Conservation (phyloP, 2,113 vertebrate species). For the Platysternon megacephalum region DNA sequence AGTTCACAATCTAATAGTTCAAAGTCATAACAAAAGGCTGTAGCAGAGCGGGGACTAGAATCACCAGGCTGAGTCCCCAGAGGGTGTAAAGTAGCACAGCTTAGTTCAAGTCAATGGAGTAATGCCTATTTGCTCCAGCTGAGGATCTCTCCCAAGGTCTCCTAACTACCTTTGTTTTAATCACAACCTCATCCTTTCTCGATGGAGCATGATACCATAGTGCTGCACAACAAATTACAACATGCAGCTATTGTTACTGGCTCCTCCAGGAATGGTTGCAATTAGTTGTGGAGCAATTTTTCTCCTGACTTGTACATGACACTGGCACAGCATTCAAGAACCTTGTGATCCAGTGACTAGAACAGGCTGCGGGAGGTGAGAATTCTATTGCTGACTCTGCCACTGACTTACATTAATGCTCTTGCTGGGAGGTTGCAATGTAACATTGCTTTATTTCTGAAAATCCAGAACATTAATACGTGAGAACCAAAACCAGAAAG, state of each 20-base stretch:
- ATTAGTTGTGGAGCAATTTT: neutral
- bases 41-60: slow-evolving; percentile 15
- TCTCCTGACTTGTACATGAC: neutral
- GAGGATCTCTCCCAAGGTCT: slow-evolving; percentile 31
- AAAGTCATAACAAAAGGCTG: slow-evolving; percentile 55
- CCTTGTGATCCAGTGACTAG: too few species aligned
- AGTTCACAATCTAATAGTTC: slow-evolving; percentile 40
- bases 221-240: slow-evolving; percentile 1
- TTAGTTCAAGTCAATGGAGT: slow-evolving; percentile 48
- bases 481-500: neutral
- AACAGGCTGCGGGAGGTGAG: neutral
- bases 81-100: slow-evolving; percentile 53
- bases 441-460: neutral
- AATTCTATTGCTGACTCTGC: neutral
- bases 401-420: neutral
- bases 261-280: neutral
- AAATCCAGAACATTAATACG: neutral
- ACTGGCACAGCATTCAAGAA: neutral
- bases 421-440: neutral
- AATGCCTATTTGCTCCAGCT: neutral
- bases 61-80: slow-evolving; percentile 13
- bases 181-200: neutral
- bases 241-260: neutral
- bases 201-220: neutral
- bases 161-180: slow-evolving; percentile 49